phyloP scores from a whole-genome alignment of 1,140 invertebrate genomes.

The Panulirus ornatus region DNA sequence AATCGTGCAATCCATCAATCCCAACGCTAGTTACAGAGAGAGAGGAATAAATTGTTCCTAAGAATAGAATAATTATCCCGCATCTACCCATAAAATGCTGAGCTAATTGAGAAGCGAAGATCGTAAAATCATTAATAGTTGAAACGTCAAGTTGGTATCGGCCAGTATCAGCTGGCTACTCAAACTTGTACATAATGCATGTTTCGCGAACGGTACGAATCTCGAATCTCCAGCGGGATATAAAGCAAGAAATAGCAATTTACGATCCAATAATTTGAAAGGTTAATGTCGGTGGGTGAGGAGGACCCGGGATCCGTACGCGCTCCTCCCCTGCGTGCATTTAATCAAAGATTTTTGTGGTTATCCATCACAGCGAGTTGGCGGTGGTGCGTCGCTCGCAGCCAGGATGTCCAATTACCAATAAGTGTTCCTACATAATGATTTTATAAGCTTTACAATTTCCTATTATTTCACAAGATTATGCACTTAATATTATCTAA shows the following conservation, averaged over 20 bases:
- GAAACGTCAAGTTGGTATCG: too few species aligned
- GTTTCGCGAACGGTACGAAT: too few species aligned
- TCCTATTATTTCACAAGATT: slow-evolving; percentile 19
- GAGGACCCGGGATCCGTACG: not conserved
- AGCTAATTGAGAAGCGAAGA: slow-evolving; percentile 34
- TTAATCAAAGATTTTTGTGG: slow-evolving; percentile 47
- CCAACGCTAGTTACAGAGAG: slow-evolving; percentile 35
- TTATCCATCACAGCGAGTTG: slow-evolving; percentile 26
- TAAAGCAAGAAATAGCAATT: slow-evolving; percentile 6
- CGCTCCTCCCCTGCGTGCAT: slow-evolving; percentile 24
- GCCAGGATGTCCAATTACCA: not conserved
- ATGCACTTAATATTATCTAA: slow-evolving; percentile 22
- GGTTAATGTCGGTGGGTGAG: not conserved
- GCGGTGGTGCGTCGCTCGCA: not conserved
- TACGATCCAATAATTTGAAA: slow-evolving; percentile 13
- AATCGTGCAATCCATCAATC: slow-evolving; percentile 42
- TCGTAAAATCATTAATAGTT: slow-evolving; percentile 15
- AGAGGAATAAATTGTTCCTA: slow-evolving; percentile 44
- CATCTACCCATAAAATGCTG: slow-evolving; percentile 38
- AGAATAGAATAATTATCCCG: slow-evolving; percentile 41
- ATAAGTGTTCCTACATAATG: slow-evolving; percentile 11
- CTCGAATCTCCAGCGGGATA: too few species aligned
- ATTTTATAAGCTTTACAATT: slow-evolving; percentile 20
- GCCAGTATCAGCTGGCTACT: too few species aligned
- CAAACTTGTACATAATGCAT: too few species aligned